Evolutionary conservation across 1,140 invertebrate species (phyloP).

Genomic region (Drosophila punjabiensis): DNA sequence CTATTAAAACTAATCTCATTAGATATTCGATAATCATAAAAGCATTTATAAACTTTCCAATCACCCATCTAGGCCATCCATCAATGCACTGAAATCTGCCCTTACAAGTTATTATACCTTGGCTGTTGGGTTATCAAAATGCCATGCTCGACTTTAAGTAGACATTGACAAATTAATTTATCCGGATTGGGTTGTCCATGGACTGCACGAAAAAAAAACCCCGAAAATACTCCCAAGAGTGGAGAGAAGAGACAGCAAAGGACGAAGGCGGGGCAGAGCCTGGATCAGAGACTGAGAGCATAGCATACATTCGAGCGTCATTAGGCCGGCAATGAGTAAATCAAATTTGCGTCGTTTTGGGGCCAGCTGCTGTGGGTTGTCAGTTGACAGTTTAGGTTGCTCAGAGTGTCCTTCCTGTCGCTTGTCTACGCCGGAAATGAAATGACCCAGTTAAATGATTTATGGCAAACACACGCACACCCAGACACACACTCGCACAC

Average conservation of each 20-base stretch:
- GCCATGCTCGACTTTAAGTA: constrained; percentile 76
- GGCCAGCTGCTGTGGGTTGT: constrained; percentile 52
- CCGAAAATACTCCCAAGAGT: constrained; percentile 8
- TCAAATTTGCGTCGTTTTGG: constrained; percentile 75
- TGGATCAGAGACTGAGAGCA: neutral
- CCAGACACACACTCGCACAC: constrained; percentile 7
- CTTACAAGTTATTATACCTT: constrained; percentile 26
- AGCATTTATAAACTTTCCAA: constrained; percentile 21
- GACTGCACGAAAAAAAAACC: neutral
- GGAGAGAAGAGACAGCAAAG: neutral
- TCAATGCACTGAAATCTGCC: constrained; percentile 39
- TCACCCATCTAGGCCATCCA: constrained; percentile 19
- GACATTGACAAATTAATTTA: constrained; percentile 82
- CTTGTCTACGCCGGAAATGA: constrained; percentile 79
- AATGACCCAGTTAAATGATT: constrained; percentile 84
- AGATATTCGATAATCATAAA: neutral
- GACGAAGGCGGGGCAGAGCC: neutral
- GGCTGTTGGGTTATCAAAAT: constrained; percentile 44
- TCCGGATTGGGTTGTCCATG: constrained; percentile 14
- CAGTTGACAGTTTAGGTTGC: constrained; percentile 65
- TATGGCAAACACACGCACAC: constrained; percentile 49
- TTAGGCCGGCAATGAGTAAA: constrained; percentile 74
- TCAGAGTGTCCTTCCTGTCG: constrained; percentile 64
- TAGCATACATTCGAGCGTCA: constrained; percentile 62
- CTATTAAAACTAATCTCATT: neutral